phyloP scores from a whole-genome alignment of 1,140 invertebrate genomes.

The Brachystomella parvula region DNA sequence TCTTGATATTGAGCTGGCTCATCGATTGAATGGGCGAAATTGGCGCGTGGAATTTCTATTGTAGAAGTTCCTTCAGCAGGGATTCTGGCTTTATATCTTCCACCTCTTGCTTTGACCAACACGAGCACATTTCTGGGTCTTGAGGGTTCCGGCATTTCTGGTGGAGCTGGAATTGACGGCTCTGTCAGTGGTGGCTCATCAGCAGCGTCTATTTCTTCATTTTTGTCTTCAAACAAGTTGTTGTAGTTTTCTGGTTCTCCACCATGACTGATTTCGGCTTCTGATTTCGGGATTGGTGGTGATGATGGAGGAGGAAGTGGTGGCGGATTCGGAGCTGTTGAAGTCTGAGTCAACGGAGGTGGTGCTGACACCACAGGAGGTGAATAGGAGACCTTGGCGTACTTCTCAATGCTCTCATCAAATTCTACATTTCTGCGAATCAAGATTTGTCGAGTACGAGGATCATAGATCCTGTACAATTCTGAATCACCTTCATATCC shows the following conservation, averaged over 20 bases:
- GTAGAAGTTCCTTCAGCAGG: too few species aligned
- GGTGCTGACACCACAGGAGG: not conserved
- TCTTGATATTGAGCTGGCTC: constrained; percentile 13
- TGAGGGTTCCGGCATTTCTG: too few species aligned
- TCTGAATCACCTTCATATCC: not conserved
- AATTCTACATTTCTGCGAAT: not conserved
- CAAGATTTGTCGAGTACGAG: not conserved
- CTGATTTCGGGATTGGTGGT: not conserved
- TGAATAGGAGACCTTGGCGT: not conserved
- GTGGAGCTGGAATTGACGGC: too few species aligned
- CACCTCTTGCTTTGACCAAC: too few species aligned
- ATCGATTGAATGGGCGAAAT: not conserved
- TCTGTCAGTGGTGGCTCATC: too few species aligned
- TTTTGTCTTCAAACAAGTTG: not conserved
- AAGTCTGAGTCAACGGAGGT: not conserved
- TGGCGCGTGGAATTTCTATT: too few species aligned
- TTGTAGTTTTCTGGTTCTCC: not conserved
- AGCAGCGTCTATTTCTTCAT: too few species aligned
- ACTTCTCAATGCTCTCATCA: not conserved
- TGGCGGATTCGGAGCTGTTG: not conserved
- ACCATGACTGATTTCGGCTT: not conserved
- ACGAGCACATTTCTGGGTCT: too few species aligned
- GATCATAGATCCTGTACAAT: not conserved
- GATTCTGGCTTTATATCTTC: too few species aligned
- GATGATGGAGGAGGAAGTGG: not conserved